Base-by-base conservation (phyloP, 2,888 invertebrate species). In the Amiota minor region DNA sequence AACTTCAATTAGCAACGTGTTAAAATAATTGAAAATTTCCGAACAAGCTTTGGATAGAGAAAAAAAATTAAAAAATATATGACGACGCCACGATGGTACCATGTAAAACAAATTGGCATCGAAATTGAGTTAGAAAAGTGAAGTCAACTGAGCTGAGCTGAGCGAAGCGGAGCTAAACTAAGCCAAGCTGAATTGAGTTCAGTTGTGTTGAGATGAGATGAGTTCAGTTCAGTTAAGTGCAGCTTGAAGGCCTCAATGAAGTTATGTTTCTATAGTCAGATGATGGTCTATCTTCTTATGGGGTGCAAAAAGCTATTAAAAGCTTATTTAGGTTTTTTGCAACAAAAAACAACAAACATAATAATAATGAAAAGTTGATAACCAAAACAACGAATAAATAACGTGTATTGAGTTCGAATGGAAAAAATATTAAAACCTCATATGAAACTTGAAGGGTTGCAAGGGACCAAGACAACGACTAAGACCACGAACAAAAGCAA, bases 1-100 rank as follows among this genome's bases (percentile, higher is more conserved):
- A 62, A 62, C 11, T 62, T 53, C 67, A 68, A 68, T 68, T 68
- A 68, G 47, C 20, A 45, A 46, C 72, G 65, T 67, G 67, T 76
- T 59, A 72, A 81, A 85, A 80, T 83, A 85, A 85, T 85, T 84
- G 86, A 84, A 85, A 83, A 84, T 77, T 82, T 50, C 76, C 78
- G 76, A 75, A 75, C 80, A 20, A 77, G 35, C 35, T 35, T 4
- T 35, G 35, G 35, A 6, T 35, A 35, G 35, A 35, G 2, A 35
- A 35, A 35, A 35, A 35, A 35, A n/a, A n/a, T n/a, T 35, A 6
- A 35, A 35, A 35, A 35, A 6, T 2, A 35, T 6, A 35, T 8
- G 35, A 35, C 6, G 35, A 35, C 6, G 35, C 2, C 35, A 35
- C 6, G 35, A 35, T 35, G 35, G 6, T 35, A 70, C 62, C 67